A percentile compares a stretch with the other conserved stretches of the same genome.
phyloP scores from a whole-genome alignment of 1,140 invertebrate species.

The Drosophila baimaii region DNA sequence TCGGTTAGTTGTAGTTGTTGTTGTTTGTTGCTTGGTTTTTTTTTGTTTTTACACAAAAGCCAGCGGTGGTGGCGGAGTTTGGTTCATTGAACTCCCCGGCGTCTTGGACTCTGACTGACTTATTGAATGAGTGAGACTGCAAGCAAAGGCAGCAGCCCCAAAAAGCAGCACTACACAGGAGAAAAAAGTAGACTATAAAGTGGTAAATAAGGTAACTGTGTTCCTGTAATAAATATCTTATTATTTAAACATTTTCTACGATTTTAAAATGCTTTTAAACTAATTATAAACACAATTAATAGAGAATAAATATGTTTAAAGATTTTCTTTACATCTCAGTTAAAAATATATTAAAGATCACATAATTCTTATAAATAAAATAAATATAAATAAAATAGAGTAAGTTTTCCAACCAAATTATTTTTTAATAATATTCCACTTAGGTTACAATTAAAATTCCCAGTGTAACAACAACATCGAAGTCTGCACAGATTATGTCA shows the following conservation, averaged over 20 bases:
- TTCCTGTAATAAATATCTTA: not conserved
- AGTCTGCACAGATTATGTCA: conserved; percentile 83
- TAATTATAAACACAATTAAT: too few relatives aligned
- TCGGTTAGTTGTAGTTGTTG: conserved; percentile 20
- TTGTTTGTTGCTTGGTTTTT: conserved; percentile 17
- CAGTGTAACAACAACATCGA: conserved; percentile 62
- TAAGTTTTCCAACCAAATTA: not conserved
- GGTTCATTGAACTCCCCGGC: conserved; percentile 58
- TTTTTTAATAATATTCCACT: too few relatives aligned
- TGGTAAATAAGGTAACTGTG: not conserved
- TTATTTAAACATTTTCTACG: not conserved
- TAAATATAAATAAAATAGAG: not conserved
- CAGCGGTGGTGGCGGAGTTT: conserved; percentile 33
- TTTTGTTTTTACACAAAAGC: conserved; percentile 57
- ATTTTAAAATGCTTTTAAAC: not conserved
- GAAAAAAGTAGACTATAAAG: not conserved
- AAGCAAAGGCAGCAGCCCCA: conserved; percentile 45
- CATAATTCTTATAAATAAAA: not conserved
- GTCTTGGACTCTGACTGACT: conserved; percentile 73
- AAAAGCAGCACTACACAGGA: conserved; percentile 19
- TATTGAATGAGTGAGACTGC: conserved; percentile 78
- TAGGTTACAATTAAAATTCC: not conserved
- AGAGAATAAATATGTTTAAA: too few relatives aligned
- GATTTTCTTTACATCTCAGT: not conserved
- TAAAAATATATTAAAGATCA: not conserved